These are phyloP conservation scores for Miltochrista miniata DNA, from an alignment of 2,888 invertebrate genomes.

Conservation along the genomic window DNA sequence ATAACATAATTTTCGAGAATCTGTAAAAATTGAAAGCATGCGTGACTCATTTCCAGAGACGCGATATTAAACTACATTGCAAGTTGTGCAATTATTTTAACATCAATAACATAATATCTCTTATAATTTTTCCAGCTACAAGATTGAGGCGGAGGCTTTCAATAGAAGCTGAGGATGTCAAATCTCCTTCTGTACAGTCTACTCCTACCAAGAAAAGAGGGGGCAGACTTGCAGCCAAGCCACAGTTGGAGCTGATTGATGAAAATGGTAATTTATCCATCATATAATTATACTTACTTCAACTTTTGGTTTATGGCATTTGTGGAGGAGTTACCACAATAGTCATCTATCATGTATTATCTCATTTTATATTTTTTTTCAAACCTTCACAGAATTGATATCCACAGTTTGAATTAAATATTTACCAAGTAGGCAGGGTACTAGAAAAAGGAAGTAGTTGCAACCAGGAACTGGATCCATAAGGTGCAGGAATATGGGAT, in stretches of 20 bases:
- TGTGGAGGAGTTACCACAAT: too few species aligned
- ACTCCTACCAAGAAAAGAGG: constrained; percentile 72
- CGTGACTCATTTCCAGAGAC: background rate
- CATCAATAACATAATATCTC: too few species aligned
- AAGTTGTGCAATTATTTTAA: constrained; percentile 6
- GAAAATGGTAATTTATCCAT: constrained; percentile 60
- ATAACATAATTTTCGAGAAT: background rate
- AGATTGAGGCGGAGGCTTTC: constrained; percentile 65
- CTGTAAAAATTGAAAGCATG: background rate
- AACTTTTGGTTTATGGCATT: too few species aligned
- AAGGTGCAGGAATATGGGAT: too few species aligned
- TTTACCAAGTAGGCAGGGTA: too few species aligned
- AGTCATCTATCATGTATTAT: too few species aligned
- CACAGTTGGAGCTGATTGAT: constrained; percentile 71
- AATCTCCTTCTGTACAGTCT: constrained; percentile 59
- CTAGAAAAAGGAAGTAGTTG: too few species aligned
- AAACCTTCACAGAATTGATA: too few species aligned
- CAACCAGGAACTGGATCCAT: too few species aligned
- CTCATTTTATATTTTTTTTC: too few species aligned
- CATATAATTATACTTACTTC: too few species aligned
- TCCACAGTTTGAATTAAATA: too few species aligned
- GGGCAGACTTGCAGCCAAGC: constrained; percentile 60
- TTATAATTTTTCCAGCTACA: constrained; percentile 46
- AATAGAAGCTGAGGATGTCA: constrained; percentile 66
- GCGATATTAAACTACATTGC: background rate